Evolutionary conservation across 1,140 invertebrate genomes (phyloP), one percentile per base, ranked within the genome.

Genomic region (Helicoverpa armigera): DNA sequence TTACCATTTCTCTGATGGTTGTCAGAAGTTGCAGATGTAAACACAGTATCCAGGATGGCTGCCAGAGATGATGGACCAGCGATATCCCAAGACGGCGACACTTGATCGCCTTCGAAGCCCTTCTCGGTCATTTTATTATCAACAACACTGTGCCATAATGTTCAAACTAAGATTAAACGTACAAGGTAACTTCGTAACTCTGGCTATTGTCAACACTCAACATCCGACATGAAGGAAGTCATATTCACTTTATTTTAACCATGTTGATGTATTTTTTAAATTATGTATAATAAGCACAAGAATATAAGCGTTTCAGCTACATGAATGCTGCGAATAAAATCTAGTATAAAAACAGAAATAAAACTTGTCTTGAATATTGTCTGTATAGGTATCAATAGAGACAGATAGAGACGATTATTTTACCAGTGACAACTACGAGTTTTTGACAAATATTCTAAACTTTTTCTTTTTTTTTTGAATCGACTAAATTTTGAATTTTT

Each of bases 11-110:
- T 89, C 63, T 86, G 82, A 72, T 84, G 88, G 83, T 85, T 92
- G 69, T 95, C 94, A 65, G 92, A 91, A 53, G 87, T 87, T 79
- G 91, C 86, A 63, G 94, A 93, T 61, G 94, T 92, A 87, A 94
- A 95, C 12, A 91, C 91, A 65, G 93, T 94, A 76, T 95, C 94
- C 65, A 95, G 86, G 76, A 95, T 95, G 85, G 92, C 94, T 29
- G 90, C 93, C 78, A 95, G 78, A 12, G 94, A 94, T 48, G 94
- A 95, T 35, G 92, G 91, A 11, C 93, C 94, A 48, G 94, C 91
- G 80, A 95, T 88, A 83, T 94, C 92, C 94, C 94, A 95, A 69
- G 92, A 88, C 61, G 92, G 87, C 53, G 88, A 86, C 29, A 90
- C 87, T 61, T 91, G 90, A 43, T 94, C 92, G 67, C 92, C 90